Conservation (phyloP, 2,888 invertebrate genomes). For the Diadromus collaris region DNA sequence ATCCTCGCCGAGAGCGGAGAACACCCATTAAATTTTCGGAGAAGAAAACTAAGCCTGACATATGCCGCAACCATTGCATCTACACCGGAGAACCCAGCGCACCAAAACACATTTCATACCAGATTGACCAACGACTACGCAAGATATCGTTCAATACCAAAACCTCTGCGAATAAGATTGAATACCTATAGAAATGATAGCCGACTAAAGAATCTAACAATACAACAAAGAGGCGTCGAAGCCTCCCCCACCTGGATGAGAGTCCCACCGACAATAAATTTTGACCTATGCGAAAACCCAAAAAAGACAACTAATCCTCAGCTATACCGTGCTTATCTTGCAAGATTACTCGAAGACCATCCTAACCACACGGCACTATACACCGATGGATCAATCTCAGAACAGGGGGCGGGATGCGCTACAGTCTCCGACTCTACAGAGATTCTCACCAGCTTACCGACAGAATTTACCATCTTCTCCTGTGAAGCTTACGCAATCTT, state of each 20-base stretch:
- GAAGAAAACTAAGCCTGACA: constrained; percentile 18
- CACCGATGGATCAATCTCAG: constrained; percentile 25
- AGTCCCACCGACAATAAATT: background rate
- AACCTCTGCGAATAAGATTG: constrained; percentile 28
- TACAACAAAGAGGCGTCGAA: background rate
- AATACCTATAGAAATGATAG: constrained; percentile 4
- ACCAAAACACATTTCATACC: background rate
- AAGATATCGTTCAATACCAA: constrained; percentile 14
- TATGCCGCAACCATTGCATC: constrained; percentile 20
- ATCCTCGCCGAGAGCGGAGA: constrained; percentile 34
- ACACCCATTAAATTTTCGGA: constrained; percentile 33
- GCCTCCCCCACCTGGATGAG: background rate
- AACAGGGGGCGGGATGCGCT: constrained; percentile 10
- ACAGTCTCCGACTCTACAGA: background rate
- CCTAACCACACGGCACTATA: background rate
- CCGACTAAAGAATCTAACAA: constrained; percentile 75
- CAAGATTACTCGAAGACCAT: background rate
- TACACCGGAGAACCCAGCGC: constrained; percentile 18
- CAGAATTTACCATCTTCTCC: constrained; percentile 17
- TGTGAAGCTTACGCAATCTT: constrained; percentile 27
- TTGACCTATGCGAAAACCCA: background rate
- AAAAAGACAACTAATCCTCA: background rate
- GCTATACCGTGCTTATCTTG: constrained; percentile 2
- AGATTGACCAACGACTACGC: background rate
- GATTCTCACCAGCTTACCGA: background rate